Percentiles rank a stretch among this genome's conserved stretches.
Evolutionary conservation across 2,888 invertebrate genomes (phyloP).

Genomic region (Caradrina kadenii): DNA sequence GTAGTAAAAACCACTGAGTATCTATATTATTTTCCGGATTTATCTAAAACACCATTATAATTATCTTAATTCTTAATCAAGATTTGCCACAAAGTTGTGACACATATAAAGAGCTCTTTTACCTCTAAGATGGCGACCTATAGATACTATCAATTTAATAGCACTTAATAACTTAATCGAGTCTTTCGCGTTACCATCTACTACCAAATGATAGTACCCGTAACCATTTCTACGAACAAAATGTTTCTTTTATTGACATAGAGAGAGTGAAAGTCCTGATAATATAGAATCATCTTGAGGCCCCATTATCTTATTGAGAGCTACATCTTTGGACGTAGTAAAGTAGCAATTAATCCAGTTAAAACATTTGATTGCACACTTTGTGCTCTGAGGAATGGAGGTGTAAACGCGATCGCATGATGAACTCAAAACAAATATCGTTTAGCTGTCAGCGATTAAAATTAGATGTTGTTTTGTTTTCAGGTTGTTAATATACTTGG

Average conservation of each 20-base stretch:
- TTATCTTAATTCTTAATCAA: conserved; percentile 3
- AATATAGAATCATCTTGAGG: conserved; percentile 70
- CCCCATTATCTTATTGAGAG: conserved; percentile 74
- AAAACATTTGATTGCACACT: conserved; percentile 68
- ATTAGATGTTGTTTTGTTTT: conserved; percentile 31
- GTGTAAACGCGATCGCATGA: conserved; percentile 66
- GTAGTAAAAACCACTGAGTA: not conserved
- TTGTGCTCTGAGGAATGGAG: conserved; percentile 62
- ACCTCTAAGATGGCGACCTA: conserved; percentile 17
- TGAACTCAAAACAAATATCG: conserved; percentile 74
- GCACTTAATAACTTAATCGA: conserved; percentile 64
- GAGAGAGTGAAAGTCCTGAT: conserved; percentile 76
- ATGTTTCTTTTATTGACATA: conserved; percentile 70
- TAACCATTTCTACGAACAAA: conserved; percentile 57
- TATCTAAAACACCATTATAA: conserved; percentile 5
- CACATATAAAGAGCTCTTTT: conserved; percentile 29
- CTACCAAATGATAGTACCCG: conserved; percentile 45
- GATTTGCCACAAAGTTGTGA: conserved; percentile 1
- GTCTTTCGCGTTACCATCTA: conserved; percentile 31
- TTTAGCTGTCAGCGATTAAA: conserved; percentile 60
- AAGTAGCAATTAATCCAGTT: conserved; percentile 74
- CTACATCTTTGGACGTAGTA: conserved; percentile 65
- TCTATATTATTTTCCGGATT: not conserved
- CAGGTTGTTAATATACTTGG: conserved; percentile 24
- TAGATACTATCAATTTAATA: conserved; percentile 37